Evolutionary conservation across 1,140 invertebrate genomes (phyloP), one percentile per base, ranked within the genome.

Genomic region (Habropoda laboriosa): DNA sequence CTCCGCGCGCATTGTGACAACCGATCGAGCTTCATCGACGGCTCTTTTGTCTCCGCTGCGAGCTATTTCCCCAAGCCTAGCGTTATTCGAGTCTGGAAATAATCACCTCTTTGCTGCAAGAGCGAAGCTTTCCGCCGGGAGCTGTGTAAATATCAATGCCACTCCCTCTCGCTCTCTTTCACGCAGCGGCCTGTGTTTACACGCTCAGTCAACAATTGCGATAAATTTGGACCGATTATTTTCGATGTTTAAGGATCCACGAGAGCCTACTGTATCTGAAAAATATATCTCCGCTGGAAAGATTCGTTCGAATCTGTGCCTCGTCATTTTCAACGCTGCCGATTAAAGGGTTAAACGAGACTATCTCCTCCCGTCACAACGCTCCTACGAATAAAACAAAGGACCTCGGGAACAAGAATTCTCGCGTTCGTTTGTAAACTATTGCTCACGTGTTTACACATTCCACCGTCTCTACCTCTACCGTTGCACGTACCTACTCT

Each of bases 361-460:
- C 27, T 47, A 66, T 47, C 58, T 35, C 32, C 18, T n/a, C n/a
- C n/a, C n/a, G n/a, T n/a, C n/a, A n/a, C n/a, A n/a, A n/a, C 32
- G 30, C 30, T 57, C 32, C n/a, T n/a, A 16, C 21, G 42, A 45
- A 45, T 64, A 64, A 64, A 24, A 42, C 3, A 13, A 2, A n/a
- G 32, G 38, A 24, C 5, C 35, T 16, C 35, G 13, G 10, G 38
- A 61, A n/a, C n/a, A n/a, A 40, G 35, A 24, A 7, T 61, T 24
- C n/a, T 24, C 7, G 32, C 35, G 40, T 30, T 45, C 13, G n/a
- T 6, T 10, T 21, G 60, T 38, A 61, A 66, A 30, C 42, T 27
- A 12, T 66, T 30, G n/a, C 63, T 66, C 63, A 47, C 2, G 42
- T 27, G 63, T 66, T 66, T 66, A 66, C 63, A 21, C 63, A 47